Evolutionary conservation across 92 coral and sea anemone genomes (phyloP).

Genomic region (Chrysogorgia sp.): DNA sequence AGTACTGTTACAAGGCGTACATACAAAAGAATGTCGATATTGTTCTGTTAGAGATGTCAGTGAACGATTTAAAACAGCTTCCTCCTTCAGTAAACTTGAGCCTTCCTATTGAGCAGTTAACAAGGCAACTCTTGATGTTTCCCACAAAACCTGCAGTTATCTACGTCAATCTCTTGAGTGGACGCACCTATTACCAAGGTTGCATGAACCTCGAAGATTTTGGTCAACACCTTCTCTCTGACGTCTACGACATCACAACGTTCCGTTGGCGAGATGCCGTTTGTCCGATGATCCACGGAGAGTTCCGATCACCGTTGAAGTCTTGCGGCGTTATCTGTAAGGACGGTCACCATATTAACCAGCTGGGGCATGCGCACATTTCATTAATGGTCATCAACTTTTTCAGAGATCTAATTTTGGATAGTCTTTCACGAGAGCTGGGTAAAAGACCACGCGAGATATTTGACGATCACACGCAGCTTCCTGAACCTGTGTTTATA

Average conservation of each 20-base stretch:
- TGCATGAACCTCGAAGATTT: conserved; percentile 70
- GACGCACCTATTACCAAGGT: conserved; percentile 40
- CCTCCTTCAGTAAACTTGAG: conserved; percentile 23
- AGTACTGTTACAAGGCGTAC: conserved; percentile 53
- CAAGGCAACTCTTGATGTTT: conserved; percentile 54
- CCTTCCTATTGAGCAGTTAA: conserved; percentile 65
- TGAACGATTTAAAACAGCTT: conserved; percentile 56
- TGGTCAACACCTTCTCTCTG: conserved; percentile 67
- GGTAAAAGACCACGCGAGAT: neutral
- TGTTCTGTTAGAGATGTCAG: conserved; percentile 65
- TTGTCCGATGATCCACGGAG: conserved; percentile 58
- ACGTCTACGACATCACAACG: conserved; percentile 68
- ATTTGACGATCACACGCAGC: neutral
- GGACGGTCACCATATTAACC: conserved; percentile 55
- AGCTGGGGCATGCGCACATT: conserved; percentile 50
- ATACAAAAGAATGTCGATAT: conserved; percentile 29
- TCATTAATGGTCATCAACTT: conserved; percentile 57
- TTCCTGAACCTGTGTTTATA: conserved; percentile 44
- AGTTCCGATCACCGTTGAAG: conserved; percentile 8
- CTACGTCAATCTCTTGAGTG: conserved; percentile 58
- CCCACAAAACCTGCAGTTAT: conserved; percentile 59
- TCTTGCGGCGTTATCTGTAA: conserved; percentile 20
- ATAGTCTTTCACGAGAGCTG: conserved; percentile 7
- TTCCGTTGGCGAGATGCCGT: conserved; percentile 76
- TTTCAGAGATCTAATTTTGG: conserved; percentile 42